These are phyloP conservation scores for Calephelis virginiensis DNA, from an alignment of 1,140 invertebrate genomes.

Conservation along the genomic window DNA sequence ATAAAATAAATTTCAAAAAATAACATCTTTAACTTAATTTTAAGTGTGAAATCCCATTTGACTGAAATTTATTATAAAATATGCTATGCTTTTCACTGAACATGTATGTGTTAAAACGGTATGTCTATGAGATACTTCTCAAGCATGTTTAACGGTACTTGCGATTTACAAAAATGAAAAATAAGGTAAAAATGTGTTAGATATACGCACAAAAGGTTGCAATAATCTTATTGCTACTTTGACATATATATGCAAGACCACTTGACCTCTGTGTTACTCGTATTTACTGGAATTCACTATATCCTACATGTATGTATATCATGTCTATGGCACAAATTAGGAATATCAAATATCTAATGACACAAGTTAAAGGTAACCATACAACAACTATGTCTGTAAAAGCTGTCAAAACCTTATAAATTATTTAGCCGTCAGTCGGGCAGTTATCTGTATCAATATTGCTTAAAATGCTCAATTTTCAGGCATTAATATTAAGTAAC, in stretches of 20 bases:
- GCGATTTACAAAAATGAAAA: too few relatives aligned
- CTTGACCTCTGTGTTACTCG: too few relatives aligned
- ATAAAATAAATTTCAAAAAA: not conserved
- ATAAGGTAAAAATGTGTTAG: too few relatives aligned
- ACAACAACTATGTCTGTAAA: slow-evolving; percentile 6
- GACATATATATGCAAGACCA: too few relatives aligned
- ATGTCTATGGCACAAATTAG: slow-evolving; percentile 48
- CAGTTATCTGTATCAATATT: slow-evolving; percentile 5
- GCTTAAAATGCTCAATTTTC: slow-evolving; percentile 8
- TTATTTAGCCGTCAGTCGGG: slow-evolving; percentile 5
- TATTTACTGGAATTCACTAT: slow-evolving; percentile 7
- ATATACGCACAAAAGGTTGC: too few relatives aligned
- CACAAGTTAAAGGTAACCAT: slow-evolving; percentile 21
- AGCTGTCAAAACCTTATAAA: slow-evolving; percentile 11
- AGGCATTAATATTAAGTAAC: slow-evolving; percentile 14
- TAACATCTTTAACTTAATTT: not conserved
- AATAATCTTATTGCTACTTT: too few relatives aligned
- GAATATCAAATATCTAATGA: slow-evolving; percentile 27
- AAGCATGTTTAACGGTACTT: too few relatives aligned
- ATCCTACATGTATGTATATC: slow-evolving; percentile 10
- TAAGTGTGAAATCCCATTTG: not conserved
- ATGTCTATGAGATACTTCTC: too few relatives aligned
- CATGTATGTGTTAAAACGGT: too few relatives aligned
- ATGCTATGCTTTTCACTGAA: too few relatives aligned
- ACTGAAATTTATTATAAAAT: slow-evolving; percentile 1